Percentiles rank a stretch among this genome's conserved stretches.
These are phyloP conservation scores for Euglossa dilemma DNA, from an alignment of 1,140 invertebrate genomes.

Conservation along the genomic window DNA sequence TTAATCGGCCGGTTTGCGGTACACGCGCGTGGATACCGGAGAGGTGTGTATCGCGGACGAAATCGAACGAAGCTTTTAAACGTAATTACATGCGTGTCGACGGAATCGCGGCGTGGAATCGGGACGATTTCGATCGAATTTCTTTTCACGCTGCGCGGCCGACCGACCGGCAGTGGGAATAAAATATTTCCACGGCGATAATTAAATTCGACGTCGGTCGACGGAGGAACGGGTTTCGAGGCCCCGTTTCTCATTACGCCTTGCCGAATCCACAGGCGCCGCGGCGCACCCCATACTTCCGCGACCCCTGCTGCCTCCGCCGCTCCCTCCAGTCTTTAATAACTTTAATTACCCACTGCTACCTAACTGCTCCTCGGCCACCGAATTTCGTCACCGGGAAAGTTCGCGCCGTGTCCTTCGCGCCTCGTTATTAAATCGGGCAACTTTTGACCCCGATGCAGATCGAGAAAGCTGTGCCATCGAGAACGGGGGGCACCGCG, in stretches of 20 bases:
- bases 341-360: constrained; percentile 43
- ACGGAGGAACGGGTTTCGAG: background rate
- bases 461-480: no score
- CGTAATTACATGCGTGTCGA: background rate
- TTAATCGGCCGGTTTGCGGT: constrained; percentile 1
- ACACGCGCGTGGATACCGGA: no score
- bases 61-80: constrained; percentile 23
- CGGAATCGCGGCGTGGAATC: background rate
- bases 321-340: background rate
- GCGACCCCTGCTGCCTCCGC: no score
- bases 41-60: background rate
- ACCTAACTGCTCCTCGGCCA: background rate
- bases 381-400: constrained; percentile 26
- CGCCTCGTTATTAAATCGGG: constrained; percentile 32
- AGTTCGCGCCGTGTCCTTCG: background rate
- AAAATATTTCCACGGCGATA: constrained; percentile 8
- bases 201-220: constrained; percentile 1
- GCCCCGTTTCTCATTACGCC: background rate
- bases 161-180: background rate
- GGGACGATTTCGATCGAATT: background rate
- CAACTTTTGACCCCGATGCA: background rate
- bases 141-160: background rate
- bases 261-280: background rate
- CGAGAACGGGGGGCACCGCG: no score
- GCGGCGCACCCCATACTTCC: background rate